Conservation (phyloP, 2,888 invertebrate genomes). For the Panopea generosa region DNA sequence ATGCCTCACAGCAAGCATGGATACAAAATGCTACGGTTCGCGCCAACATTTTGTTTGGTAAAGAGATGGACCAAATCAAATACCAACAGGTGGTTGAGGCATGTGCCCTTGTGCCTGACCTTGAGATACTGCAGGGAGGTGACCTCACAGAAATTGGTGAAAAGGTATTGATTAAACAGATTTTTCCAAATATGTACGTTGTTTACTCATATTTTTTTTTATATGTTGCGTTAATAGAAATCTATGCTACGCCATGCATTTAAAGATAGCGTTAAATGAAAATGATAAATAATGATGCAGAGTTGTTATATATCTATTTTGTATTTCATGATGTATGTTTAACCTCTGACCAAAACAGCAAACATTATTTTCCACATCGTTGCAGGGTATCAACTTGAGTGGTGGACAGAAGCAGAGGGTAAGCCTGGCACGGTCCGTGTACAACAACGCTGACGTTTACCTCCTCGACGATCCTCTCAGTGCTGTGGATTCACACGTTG, state of each 20-base stretch:
- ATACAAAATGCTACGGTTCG: conserved; percentile 97
- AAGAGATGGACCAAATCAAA: conserved; percentile 89
- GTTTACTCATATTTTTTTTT: too few species aligned
- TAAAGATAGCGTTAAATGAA: too few species aligned
- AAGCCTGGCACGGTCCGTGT: conserved; percentile 84
- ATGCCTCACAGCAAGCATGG: conserved; percentile 91
- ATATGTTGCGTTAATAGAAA: too few species aligned
- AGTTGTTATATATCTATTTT: too few species aligned
- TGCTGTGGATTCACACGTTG: conserved; percentile 98
- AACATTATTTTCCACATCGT: too few species aligned
- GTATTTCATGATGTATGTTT: too few species aligned
- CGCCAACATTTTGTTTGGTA: conserved; percentile 97
- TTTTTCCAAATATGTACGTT: too few species aligned
- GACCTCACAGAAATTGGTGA: conserved; percentile 99
- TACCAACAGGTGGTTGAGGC: conserved; percentile 94
- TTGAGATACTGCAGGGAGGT: conserved; percentile 95
- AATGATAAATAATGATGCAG: too few species aligned
- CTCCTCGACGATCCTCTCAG: conserved; percentile 97
- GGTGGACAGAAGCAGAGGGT: conserved; percentile 86
- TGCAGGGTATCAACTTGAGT: conserved; percentile 85
- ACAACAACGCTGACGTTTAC: conserved; percentile 88
- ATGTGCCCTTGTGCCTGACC: conserved; percentile 95
- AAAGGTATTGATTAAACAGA: conserved; percentile 89
- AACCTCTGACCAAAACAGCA: too few species aligned
- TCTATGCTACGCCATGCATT: too few species aligned